A percentile compares a stretch with the other conserved stretches of the same genome.
Evolutionary conservation across 2,113 vertebrate genomes (phyloP).

Genomic region (Hiodon tergisus): DNA sequence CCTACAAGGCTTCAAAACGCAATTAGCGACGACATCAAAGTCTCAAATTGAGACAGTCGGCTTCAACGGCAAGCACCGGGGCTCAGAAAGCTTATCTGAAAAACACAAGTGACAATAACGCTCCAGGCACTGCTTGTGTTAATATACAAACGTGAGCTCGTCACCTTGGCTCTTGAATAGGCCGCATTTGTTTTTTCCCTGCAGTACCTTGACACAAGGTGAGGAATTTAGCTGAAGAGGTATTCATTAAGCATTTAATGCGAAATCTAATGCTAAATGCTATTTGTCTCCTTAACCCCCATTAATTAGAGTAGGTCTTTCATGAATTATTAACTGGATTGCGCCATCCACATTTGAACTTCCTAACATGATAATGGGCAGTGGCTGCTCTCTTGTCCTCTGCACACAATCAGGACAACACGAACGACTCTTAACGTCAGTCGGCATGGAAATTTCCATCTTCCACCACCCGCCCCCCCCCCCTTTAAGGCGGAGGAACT

Average conservation of each 20-base stretch:
- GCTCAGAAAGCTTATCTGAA: background rate
- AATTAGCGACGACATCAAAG: conserved; percentile 21
- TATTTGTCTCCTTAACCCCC: conserved; percentile 46
- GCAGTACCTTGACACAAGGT: conserved; percentile 32
- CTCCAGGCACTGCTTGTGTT: conserved; percentile 23
- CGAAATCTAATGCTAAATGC: conserved; percentile 54
- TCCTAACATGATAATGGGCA: conserved; percentile 40
- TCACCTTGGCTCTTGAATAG: conserved; percentile 41
- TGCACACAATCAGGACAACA: conserved; percentile 34
- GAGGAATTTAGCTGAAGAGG: conserved; percentile 37
- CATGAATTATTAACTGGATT: conserved; percentile 53
- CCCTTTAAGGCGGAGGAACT: background rate
- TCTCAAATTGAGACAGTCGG: conserved; percentile 20
- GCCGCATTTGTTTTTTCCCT: conserved; percentile 55
- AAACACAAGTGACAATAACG: background rate
- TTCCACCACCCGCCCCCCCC: background rate
- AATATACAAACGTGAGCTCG: conserved; percentile 23
- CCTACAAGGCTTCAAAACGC: conserved; percentile 1
- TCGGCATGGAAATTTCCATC: conserved; percentile 21
- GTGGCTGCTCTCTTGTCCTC: conserved; percentile 35
- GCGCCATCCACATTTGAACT: conserved; percentile 39
- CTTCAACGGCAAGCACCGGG: conserved; percentile 15
- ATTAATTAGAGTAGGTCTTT: conserved; percentile 47
- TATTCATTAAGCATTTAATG: conserved; percentile 60
- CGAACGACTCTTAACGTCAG: conserved; percentile 39